These are phyloP conservation scores for Laterallus jamaicensis DNA, from an alignment of 2,113 vertebrate species.

Conservation along the genomic window DNA sequence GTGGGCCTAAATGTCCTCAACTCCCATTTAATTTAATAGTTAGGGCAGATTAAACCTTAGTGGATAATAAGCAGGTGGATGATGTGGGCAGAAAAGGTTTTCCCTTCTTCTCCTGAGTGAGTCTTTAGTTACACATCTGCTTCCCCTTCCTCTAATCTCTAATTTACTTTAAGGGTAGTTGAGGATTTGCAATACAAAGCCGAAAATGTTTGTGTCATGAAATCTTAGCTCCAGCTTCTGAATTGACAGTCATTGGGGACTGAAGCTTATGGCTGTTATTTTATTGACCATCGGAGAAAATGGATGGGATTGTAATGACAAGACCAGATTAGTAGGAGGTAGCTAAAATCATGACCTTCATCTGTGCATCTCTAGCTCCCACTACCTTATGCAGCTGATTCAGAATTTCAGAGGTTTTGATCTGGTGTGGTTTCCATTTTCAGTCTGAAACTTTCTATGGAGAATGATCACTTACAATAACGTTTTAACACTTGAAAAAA, in stretches of 20 bases:
- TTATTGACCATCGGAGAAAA: constrained; percentile 18
- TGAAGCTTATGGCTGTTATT: background rate
- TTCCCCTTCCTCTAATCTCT: constrained; percentile 42
- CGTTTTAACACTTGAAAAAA: background rate
- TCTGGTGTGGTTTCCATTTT: background rate
- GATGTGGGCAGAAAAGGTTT: background rate
- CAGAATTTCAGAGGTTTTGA: background rate
- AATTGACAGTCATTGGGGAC: background rate
- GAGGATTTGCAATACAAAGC: constrained; percentile 23
- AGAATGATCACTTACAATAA: background rate
- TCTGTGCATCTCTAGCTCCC: background rate
- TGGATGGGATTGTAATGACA: background rate
- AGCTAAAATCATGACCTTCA: background rate
- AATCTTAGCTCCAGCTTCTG: constrained; percentile 5
- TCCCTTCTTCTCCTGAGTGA: background rate
- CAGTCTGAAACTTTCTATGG: background rate
- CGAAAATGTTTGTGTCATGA: constrained; percentile 2
- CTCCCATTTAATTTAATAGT: background rate
- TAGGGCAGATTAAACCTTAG: background rate
- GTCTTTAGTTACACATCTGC: background rate
- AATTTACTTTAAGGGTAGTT: constrained; percentile 4
- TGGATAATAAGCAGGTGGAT: background rate
- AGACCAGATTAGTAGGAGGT: background rate
- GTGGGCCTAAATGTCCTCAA: background rate
- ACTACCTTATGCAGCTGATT: background rate